A percentile compares a stretch with the other conserved stretches of the same genome.
These are phyloP conservation scores for Campoletis raptor DNA, from an alignment of 2,888 invertebrate species.

Conservation along the genomic window DNA sequence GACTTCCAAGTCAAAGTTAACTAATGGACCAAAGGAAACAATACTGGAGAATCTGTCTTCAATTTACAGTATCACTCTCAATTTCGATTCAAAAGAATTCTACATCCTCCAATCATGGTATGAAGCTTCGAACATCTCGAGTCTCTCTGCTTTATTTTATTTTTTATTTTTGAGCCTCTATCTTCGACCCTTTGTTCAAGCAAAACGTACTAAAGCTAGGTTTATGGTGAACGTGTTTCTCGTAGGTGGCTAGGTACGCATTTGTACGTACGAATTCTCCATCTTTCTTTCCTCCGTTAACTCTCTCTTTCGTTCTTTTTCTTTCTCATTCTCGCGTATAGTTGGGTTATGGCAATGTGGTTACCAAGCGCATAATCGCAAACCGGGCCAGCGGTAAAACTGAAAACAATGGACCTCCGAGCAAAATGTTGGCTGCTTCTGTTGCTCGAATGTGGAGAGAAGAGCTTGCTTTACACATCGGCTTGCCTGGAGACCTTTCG, in stretches of 20 bases:
- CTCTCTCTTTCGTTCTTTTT: slow-evolving; percentile 6
- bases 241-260: slow-evolving; percentile 68
- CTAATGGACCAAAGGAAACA: slow-evolving; percentile 60
- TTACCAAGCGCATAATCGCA: slow-evolving; percentile 67
- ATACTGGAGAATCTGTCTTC: slow-evolving; percentile 35
- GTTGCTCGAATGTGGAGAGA: slow-evolving; percentile 41
- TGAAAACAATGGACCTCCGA: slow-evolving; percentile 77
- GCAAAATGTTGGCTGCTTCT: slow-evolving; percentile 55
- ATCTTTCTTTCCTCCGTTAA: slow-evolving; percentile 65
- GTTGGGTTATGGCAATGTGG: slow-evolving; percentile 62
- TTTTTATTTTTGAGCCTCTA: slow-evolving; percentile 9
- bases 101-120: slow-evolving; percentile 52
- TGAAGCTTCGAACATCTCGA: slow-evolving; percentile 46
- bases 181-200: slow-evolving; percentile 66
- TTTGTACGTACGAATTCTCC: slow-evolving; percentile 69
- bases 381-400: slow-evolving; percentile 69
- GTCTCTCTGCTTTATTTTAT: not conserved
- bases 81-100: not conserved
- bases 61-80: slow-evolving; percentile 31
- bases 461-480: slow-evolving; percentile 53
- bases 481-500: slow-evolving; percentile 76
- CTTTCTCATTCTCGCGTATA: not conserved
- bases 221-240: slow-evolving; percentile 42
- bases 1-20: slow-evolving; percentile 20
- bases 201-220: slow-evolving; percentile 32